Percentiles rank a stretch among this genome's conserved stretches.
Evolutionary conservation across 2,888 invertebrate genomes (phyloP).

Genomic region (Cataglyphis albicans): DNA sequence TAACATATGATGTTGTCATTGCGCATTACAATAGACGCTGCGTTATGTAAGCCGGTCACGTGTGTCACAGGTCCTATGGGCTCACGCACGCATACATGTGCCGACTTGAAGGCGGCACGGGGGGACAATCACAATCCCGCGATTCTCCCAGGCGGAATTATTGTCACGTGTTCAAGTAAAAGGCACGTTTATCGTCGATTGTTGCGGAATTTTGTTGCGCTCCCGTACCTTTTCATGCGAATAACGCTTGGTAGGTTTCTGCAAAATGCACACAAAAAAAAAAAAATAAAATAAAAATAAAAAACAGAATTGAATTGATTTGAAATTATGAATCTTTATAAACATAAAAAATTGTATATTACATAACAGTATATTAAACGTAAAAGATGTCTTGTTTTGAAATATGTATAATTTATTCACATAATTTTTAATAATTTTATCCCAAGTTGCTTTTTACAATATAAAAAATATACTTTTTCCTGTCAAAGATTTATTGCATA

Average conservation of each 20-base stretch:
- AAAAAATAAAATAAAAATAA: neutral
- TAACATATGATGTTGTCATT: slow-evolving; percentile 74
- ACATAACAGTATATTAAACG: neutral
- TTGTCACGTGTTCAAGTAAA: slow-evolving; percentile 80
- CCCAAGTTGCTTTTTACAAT: neutral
- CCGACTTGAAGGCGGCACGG: slow-evolving; percentile 46
- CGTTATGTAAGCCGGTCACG: slow-evolving; percentile 80
- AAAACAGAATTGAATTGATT: neutral
- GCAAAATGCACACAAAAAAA: neutral
- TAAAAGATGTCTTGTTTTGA: neutral
- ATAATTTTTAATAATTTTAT: neutral
- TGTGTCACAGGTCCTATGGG: slow-evolving; percentile 67
- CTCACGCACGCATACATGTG: slow-evolving; percentile 72
- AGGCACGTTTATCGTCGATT: slow-evolving; percentile 75
- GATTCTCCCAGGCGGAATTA: slow-evolving; percentile 71
- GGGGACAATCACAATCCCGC: slow-evolving; percentile 19
- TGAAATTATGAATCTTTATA: neutral
- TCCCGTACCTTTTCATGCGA: neutral
- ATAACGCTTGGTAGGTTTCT: neutral
- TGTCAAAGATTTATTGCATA: neutral
- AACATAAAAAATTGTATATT: neutral
- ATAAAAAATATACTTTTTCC: neutral
- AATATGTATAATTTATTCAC: neutral
- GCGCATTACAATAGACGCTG: slow-evolving; percentile 72
- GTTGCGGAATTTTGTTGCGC: slow-evolving; percentile 65